Percentiles rank a stretch among this genome's conserved stretches.
phyloP scores from a whole-genome alignment of 2,113 vertebrate species.

The Plecotus auritus region DNA sequence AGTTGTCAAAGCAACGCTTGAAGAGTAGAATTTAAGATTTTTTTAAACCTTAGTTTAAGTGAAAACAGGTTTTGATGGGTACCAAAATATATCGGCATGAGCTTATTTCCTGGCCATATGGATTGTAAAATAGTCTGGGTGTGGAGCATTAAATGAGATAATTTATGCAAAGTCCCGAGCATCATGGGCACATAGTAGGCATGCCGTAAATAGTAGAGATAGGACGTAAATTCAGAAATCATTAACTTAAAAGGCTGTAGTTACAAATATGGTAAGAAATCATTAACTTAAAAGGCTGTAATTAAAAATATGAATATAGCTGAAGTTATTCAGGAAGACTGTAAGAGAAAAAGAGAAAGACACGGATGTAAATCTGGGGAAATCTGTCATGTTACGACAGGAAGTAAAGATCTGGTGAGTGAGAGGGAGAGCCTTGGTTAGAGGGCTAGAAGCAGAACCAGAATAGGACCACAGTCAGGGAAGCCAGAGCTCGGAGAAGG shows the following conservation, averaged over 20 bases:
- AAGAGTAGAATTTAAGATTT: conserved; percentile 41
- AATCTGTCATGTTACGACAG: neutral
- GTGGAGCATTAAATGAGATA: conserved; percentile 62
- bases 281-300: conserved; percentile 38
- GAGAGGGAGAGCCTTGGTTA: neutral
- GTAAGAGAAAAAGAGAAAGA: neutral
- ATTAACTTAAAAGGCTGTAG: conserved; percentile 39
- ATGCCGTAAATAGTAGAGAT: conserved; percentile 55
- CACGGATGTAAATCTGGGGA: neutral
- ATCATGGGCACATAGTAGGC: conserved; percentile 67
- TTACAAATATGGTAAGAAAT: conserved; percentile 17
- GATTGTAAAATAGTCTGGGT: conserved; percentile 59
- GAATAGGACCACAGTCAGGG: neutral
- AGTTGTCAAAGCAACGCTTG: conserved; percentile 42
- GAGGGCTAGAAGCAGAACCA: neutral
- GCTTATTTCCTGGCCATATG: conserved; percentile 68
- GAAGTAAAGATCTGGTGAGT: neutral
- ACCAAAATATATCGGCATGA: conserved; percentile 50
- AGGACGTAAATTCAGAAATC: conserved; percentile 45
- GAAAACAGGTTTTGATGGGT: conserved; percentile 53
- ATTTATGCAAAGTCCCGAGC: conserved; percentile 65
- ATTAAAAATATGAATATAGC: conserved; percentile 49
- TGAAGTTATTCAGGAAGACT: conserved; percentile 8
- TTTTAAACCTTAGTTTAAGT: conserved; percentile 51
- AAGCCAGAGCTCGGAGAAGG: neutral